These are phyloP conservation scores for Dryobota labecula DNA, from an alignment of 2,888 invertebrate genomes.

Conservation along the genomic window DNA sequence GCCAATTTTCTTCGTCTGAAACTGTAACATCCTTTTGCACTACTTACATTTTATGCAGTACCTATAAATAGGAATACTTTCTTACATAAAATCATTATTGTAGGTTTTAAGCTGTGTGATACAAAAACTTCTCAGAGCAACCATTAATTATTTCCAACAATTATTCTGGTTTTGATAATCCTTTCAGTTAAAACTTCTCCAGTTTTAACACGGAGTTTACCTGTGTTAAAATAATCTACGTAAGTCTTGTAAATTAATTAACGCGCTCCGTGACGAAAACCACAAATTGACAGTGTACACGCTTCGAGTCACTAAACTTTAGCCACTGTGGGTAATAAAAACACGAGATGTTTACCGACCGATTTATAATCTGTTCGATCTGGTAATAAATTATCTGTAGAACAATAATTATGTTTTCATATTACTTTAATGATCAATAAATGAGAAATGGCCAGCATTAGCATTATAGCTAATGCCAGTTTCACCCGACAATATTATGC, in stretches of 20 bases:
- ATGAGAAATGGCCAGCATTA: constrained; percentile 30
- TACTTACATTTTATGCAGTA: too few species aligned
- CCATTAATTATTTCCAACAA: not conserved
- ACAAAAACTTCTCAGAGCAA: too few species aligned
- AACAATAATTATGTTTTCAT: constrained; percentile 38
- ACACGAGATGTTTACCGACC: not conserved
- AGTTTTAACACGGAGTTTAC: not conserved
- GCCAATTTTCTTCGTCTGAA: too few species aligned
- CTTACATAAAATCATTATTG: too few species aligned
- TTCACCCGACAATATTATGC: constrained; percentile 34
- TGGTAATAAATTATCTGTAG: constrained; percentile 25
- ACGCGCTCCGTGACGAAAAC: not conserved
- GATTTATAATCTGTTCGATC: constrained; percentile 30
- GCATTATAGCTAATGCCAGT: constrained; percentile 7
- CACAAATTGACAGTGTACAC: constrained; percentile 20
- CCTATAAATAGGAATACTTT: too few species aligned
- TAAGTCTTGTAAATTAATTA: not conserved
- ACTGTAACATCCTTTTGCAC: too few species aligned
- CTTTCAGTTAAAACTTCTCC: not conserved
- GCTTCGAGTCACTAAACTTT: constrained; percentile 50
- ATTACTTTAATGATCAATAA: constrained; percentile 37
- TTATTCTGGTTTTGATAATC: not conserved
- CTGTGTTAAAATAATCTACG: not conserved
- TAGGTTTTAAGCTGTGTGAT: too few species aligned
- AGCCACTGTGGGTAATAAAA: not conserved